Evolutionary conservation across 2,113 vertebrate genomes (phyloP).

Genomic region (Odobenus rosmarus): DNA sequence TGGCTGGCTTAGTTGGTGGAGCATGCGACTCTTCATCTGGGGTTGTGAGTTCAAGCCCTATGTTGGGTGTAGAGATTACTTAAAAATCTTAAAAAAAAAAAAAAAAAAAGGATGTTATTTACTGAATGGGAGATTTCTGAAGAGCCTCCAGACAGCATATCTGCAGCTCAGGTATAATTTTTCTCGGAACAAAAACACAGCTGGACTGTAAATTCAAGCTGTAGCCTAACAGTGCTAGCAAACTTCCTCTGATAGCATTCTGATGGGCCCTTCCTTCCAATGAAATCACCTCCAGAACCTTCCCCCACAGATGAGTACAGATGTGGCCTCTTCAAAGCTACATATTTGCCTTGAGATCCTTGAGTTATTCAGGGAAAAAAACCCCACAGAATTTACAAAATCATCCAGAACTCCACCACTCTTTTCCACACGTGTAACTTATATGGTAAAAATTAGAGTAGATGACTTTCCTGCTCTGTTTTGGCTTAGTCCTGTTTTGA

Average conservation of each 20-base stretch:
- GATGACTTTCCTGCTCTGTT: not conserved
- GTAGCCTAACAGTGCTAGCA: not conserved
- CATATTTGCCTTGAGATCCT: not conserved
- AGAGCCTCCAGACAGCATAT: not conserved
- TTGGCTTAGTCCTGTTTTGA: not conserved
- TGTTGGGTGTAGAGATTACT: not conserved
- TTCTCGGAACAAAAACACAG: not conserved
- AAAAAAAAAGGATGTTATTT: not conserved
- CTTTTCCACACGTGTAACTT: not conserved
- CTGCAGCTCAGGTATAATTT: not conserved
- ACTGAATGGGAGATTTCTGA: constrained; percentile 8
- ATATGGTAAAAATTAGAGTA: not conserved
- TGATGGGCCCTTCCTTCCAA: not conserved
- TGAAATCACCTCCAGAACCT: not conserved
- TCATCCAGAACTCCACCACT: not conserved
- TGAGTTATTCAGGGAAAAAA: not conserved
- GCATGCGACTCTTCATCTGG: not conserved
- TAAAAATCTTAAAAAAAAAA: not conserved
- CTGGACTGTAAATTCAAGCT: not conserved
- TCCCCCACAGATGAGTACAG: not conserved
- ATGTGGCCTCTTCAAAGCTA: not conserved
- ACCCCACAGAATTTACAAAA: not conserved
- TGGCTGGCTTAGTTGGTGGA: not conserved
- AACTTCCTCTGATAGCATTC: not conserved
- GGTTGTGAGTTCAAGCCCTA: not conserved